Evolutionary conservation across 1,140 invertebrate species (phyloP).

Genomic region (Drepana arcuata): DNA sequence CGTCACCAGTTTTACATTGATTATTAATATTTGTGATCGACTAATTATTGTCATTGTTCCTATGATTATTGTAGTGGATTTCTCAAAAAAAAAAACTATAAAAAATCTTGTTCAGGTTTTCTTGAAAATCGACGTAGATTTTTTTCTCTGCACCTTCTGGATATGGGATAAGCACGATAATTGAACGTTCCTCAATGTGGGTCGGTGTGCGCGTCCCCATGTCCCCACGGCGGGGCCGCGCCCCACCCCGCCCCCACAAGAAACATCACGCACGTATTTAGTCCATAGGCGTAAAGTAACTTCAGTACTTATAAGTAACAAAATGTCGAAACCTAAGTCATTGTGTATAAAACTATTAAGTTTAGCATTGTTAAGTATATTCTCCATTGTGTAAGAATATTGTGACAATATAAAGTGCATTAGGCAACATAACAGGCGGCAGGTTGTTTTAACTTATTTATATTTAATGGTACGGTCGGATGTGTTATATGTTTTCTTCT

Average conservation of each 20-base stretch:
- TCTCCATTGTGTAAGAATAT: conserved; percentile 65
- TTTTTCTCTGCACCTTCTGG: conserved; percentile 41
- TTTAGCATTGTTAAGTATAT: conserved; percentile 63
- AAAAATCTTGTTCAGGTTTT: conserved; percentile 69
- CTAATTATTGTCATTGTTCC: conserved; percentile 69
- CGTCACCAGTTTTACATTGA: conserved; percentile 59
- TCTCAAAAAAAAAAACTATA: no score
- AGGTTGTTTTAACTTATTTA: conserved; percentile 66
- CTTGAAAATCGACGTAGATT: conserved; percentile 68
- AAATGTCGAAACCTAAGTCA: conserved; percentile 71
- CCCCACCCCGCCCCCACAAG: conserved; percentile 25
- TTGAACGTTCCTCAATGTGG: conserved; percentile 43
- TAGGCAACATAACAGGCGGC: conserved; percentile 57
- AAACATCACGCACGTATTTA: conserved; percentile 59
- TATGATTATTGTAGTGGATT: conserved; percentile 61
- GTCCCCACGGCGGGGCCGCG: conserved; percentile 14
- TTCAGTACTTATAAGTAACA: conserved; percentile 69
- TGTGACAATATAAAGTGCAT: conserved; percentile 58
- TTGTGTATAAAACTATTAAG: conserved; percentile 70
- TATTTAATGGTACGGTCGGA: conserved; percentile 36
- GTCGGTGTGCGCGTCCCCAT: conserved; percentile 22
- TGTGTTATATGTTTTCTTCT: conserved; percentile 18
- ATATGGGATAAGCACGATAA: conserved; percentile 29
- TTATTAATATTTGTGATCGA: conserved; percentile 63
- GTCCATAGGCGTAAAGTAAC: conserved; percentile 62